A percentile compares a stretch with the other conserved stretches of the same genome.
Evolutionary conservation across 2,888 invertebrate species (phyloP).

Genomic region (Dryocosmus kuriphilus): DNA sequence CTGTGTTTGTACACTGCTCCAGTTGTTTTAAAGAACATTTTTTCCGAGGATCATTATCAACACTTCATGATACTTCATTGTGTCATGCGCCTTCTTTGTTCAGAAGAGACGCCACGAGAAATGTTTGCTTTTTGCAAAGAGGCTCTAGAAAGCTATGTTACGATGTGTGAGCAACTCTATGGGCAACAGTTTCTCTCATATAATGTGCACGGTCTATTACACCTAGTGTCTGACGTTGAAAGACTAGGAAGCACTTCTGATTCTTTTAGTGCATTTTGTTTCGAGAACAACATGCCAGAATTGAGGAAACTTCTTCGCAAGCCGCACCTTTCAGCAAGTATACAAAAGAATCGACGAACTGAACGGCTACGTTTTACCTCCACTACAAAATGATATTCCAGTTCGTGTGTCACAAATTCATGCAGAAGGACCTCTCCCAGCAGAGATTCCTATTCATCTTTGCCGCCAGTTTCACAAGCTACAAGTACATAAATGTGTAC

Average conservation of each 20-base stretch:
- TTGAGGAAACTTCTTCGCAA: neutral
- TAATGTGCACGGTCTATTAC: neutral
- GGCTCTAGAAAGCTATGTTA: neutral
- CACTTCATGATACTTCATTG: too few relatives aligned
- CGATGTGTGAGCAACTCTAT: neutral
- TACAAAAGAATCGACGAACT: constrained; percentile 19
- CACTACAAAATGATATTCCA: neutral
- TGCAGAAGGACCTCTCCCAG: constrained; percentile 12
- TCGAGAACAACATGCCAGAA: constrained; percentile 4
- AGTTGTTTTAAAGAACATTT: constrained; percentile 36
- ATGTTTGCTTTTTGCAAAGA: neutral
- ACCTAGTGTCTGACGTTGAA: neutral
- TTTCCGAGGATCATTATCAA: constrained; percentile 23
- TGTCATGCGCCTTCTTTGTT: constrained; percentile 53
- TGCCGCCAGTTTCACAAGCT: constrained; percentile 16
- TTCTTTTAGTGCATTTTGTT: neutral
- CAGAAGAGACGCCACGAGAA: neutral
- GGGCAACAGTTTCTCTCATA: too few relatives aligned
- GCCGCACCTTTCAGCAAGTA: neutral
- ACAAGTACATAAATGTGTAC: neutral
- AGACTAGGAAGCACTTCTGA: neutral
- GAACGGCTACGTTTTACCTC: neutral
- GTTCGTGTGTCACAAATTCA: constrained; percentile 4
- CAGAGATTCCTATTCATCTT: neutral
- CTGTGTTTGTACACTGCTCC: constrained; percentile 39